Conservation (phyloP, 1,140 invertebrate species). For the Cyclargus thomasi region DNA sequence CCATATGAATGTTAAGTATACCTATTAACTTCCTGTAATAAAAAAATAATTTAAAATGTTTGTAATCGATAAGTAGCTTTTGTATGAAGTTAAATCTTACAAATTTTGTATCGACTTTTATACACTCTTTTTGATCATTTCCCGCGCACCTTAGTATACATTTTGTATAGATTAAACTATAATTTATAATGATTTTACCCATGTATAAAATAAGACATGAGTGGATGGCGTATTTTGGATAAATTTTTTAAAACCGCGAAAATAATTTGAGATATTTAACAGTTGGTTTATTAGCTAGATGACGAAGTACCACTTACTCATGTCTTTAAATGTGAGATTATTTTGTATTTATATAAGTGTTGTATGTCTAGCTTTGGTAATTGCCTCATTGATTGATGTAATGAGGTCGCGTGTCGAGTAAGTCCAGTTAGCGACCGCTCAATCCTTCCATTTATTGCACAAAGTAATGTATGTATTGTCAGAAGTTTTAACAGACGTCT, state of each 20-base stretch:
- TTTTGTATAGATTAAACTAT: not conserved
- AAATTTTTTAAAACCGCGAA: too few species aligned
- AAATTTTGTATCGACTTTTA: constrained; percentile 73
- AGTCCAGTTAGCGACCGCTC: not conserved
- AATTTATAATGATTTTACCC: not conserved
- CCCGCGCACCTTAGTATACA: constrained; percentile 63
- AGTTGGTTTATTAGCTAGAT: too few species aligned
- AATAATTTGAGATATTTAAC: too few species aligned
- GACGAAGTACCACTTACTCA: too few species aligned
- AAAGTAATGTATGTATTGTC: not conserved
- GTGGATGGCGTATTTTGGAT: too few species aligned
- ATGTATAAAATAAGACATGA: too few species aligned
- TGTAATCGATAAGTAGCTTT: constrained; percentile 65
- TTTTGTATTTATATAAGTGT: constrained; percentile 7
- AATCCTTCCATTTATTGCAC: constrained; percentile 6
- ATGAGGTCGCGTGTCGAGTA: not conserved
- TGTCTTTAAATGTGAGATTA: constrained; percentile 3
- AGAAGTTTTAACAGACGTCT: too few species aligned
- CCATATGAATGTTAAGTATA: too few species aligned
- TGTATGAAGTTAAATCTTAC: constrained; percentile 72
- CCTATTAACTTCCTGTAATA: not conserved
- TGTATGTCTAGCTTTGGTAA: constrained; percentile 11
- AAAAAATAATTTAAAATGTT: constrained; percentile 34
- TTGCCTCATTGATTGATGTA: constrained; percentile 2
- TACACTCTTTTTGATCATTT: constrained; percentile 72